Evolutionary conservation across 1,140 invertebrate genomes (phyloP).

Genomic region (Microvelia longipes): DNA sequence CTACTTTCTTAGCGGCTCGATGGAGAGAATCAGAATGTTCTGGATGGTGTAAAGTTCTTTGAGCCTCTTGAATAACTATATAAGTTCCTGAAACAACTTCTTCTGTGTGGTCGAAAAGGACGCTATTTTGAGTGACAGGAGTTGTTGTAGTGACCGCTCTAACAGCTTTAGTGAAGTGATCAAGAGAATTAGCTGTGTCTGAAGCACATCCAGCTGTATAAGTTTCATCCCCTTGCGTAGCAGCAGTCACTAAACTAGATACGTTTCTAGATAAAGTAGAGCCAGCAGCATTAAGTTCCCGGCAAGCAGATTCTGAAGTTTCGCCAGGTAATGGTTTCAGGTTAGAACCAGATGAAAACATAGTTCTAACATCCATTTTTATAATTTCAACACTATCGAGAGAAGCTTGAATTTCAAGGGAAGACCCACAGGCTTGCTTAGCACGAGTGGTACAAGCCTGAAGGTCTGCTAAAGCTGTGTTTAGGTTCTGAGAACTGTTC

Average conservation of each 20-base stretch:
- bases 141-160: conserved; percentile 53
- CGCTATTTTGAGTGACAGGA: conserved; percentile 1
- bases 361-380: conserved; percentile 65
- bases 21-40: conserved; percentile 42
- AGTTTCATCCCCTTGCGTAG: conserved; percentile 65
- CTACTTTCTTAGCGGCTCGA: conserved; percentile 47
- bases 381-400: conserved; percentile 49
- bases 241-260: conserved; percentile 70
- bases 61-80: conserved; percentile 61
- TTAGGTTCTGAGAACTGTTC: conserved; percentile 56
- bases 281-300: conserved; percentile 51
- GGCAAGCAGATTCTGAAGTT: conserved; percentile 57
- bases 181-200: conserved; percentile 59
- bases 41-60: conserved; percentile 41
- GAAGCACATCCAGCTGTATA: conserved; percentile 68
- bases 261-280: conserved; percentile 48
- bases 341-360: conserved; percentile 54
- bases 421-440: conserved; percentile 70
- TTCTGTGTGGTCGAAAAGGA: conserved; percentile 40
- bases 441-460: conserved; percentile 66
- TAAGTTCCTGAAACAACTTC: conserved; percentile 64
- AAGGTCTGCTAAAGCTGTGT: conserved; percentile 59
- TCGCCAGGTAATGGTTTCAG: conserved; percentile 74
- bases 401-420: conserved; percentile 63
- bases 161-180: conserved; percentile 51